phyloP scores from a whole-genome alignment of 1,140 invertebrate genomes.

The Drosophila mayri region DNA sequence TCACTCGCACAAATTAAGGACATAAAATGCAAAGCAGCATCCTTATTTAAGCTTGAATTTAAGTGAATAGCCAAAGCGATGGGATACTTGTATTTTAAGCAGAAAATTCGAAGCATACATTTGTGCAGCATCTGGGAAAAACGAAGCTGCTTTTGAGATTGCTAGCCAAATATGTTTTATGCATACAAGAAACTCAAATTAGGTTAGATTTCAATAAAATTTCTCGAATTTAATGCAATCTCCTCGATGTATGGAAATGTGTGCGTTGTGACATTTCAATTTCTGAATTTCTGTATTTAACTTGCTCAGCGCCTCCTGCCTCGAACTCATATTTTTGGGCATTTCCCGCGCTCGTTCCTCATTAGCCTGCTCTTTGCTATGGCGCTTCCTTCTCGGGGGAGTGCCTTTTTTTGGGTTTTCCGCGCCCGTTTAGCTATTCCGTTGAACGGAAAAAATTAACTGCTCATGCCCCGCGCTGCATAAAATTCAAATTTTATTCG shows the following conservation, averaged over 20 bases:
- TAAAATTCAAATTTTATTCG: slow-evolving; percentile 57
- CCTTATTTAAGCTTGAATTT: slow-evolving; percentile 1
- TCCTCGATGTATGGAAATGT: neutral
- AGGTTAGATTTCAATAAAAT: neutral
- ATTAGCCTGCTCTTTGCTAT: slow-evolving; percentile 18
- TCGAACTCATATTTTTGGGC: slow-evolving; percentile 24
- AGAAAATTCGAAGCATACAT: slow-evolving; percentile 13
- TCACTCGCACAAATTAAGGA: neutral
- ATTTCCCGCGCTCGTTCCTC: slow-evolving; percentile 14
- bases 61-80: neutral
- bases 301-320: slow-evolving; percentile 9
- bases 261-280: slow-evolving; percentile 10
- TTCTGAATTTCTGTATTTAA: neutral
- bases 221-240: neutral
- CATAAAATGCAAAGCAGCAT: neutral
- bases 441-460: slow-evolving; percentile 59
- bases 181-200: slow-evolving; percentile 3
- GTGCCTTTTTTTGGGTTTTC: slow-evolving; percentile 15
- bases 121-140: slow-evolving; percentile 2
- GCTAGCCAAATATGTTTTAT: slow-evolving; percentile 4
- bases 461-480: slow-evolving; percentile 27
- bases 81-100: neutral
- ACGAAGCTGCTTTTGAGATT: neutral
- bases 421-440: slow-evolving; percentile 12
- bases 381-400: neutral